These are phyloP conservation scores for Ambastaia sidthimunki DNA, from an alignment of 2,797 vertebrate species.

Conservation along the genomic window DNA sequence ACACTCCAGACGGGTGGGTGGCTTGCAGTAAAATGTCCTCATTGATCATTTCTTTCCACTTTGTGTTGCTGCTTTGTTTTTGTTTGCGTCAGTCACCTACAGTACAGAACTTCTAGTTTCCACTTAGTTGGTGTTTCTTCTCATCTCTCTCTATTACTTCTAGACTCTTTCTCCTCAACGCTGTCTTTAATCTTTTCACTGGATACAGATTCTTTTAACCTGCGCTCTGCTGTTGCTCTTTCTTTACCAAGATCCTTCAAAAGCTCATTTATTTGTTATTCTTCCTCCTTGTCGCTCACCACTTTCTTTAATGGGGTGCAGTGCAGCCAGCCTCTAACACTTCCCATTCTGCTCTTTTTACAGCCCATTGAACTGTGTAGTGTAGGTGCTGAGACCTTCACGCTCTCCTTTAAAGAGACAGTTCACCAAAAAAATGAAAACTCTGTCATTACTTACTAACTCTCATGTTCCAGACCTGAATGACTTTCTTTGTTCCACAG, in stretches of 20 bases:
- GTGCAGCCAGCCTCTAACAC: slow-evolving; percentile 19
- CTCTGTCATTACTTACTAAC: slow-evolving; percentile 1
- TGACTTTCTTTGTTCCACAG: neutral
- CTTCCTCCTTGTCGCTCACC: slow-evolving; percentile 4
- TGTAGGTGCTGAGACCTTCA: slow-evolving; percentile 47
- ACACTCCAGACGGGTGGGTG: slow-evolving; percentile 37
- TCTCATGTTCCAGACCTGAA: neutral
- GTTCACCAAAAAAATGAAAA: neutral
- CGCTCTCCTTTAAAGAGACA: slow-evolving; percentile 15
- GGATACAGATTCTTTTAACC: slow-evolving; percentile 31
- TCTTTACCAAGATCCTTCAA: slow-evolving; percentile 69
- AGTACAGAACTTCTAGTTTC: slow-evolving; percentile 66
- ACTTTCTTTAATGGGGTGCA: slow-evolving; percentile 50
- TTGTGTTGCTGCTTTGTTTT: slow-evolving; percentile 54
- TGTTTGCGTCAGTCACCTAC: slow-evolving; percentile 71
- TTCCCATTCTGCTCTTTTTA: slow-evolving; percentile 60
- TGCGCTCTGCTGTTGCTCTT: slow-evolving; percentile 57
- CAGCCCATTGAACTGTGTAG: slow-evolving; percentile 72
- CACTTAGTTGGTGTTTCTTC: slow-evolving; percentile 60
- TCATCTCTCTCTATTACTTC: slow-evolving; percentile 14
- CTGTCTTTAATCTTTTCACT: slow-evolving; percentile 38
- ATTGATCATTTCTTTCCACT: slow-evolving; percentile 73
- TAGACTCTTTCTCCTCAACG: slow-evolving; percentile 35
- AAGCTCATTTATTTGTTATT: slow-evolving; percentile 74
- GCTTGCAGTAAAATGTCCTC: slow-evolving; percentile 60